phyloP scores from a whole-genome alignment of 1,140 invertebrate species.

The Cryptotermes secundus region DNA sequence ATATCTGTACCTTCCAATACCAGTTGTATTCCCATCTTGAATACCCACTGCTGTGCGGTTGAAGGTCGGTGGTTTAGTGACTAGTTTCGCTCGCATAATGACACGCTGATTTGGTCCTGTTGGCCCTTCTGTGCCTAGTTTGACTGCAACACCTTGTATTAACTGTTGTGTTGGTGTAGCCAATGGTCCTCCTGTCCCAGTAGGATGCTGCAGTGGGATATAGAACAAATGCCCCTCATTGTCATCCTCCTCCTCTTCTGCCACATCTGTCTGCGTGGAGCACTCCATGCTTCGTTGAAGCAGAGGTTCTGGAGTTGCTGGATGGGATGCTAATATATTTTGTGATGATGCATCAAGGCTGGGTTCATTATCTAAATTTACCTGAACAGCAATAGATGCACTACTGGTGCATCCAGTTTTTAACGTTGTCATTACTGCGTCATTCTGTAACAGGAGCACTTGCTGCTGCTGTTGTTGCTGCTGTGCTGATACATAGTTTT shows the following conservation, averaged over 20 bases:
- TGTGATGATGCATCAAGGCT: conserved; percentile 32
- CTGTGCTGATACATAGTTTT: background rate
- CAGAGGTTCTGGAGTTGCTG: background rate
- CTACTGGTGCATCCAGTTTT: conserved; percentile 42
- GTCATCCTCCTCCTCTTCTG: conserved; percentile 49
- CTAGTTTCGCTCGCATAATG: conserved; percentile 65
- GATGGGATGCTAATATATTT: background rate
- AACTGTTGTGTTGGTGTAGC: conserved; percentile 52
- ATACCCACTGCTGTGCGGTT: background rate
- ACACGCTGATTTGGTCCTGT: conserved; percentile 62
- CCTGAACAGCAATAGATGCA: conserved; percentile 60
- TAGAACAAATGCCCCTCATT: conserved; percentile 65
- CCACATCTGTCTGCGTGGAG: conserved; percentile 54
- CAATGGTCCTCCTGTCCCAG: conserved; percentile 51
- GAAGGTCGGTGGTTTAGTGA: conserved; percentile 58
- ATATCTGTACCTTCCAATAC: conserved; percentile 11
- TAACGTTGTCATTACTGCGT: background rate
- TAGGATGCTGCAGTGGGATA: conserved; percentile 58
- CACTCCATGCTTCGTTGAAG: conserved; percentile 46
- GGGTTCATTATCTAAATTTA: conserved; percentile 49
- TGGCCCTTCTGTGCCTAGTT: conserved; percentile 62
- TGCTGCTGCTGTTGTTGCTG: background rate
- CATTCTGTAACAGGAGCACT: background rate
- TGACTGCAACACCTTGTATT: conserved; percentile 67
- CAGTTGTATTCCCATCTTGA: background rate